Percentiles rank a stretch among this genome's conserved stretches.
phyloP scores from a whole-genome alignment of 2,797 vertebrate species.

The Triplophysa bombifrons region DNA sequence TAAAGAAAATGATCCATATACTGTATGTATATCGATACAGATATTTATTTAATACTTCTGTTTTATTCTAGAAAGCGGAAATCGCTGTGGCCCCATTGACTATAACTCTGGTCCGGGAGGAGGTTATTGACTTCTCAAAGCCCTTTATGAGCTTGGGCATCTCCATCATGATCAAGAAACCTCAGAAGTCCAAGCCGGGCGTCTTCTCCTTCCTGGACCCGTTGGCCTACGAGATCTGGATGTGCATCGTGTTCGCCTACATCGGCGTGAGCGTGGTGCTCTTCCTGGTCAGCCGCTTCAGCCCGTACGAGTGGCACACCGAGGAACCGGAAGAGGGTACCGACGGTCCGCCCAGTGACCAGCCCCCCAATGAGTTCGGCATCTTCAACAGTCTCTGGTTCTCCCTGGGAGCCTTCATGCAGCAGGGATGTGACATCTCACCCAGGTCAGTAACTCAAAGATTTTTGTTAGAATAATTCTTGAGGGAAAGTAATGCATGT shows the following conservation, averaged over 20 bases:
- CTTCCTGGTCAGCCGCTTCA: slow-evolving; percentile 98
- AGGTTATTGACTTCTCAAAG: slow-evolving; percentile 99
- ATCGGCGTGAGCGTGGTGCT: slow-evolving; percentile 99
- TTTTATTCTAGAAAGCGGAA: slow-evolving; percentile 90
- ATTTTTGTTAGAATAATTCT: neutral
- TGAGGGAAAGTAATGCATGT: neutral
- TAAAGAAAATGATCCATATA: neutral
- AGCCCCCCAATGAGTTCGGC: slow-evolving; percentile 98
- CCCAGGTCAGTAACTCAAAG: slow-evolving; percentile 82
- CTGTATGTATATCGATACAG: neutral
- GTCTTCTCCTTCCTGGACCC: slow-evolving; percentile 99
- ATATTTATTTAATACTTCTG: neutral
- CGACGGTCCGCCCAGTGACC: slow-evolving; percentile 91
- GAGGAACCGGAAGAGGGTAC: slow-evolving; percentile 96
- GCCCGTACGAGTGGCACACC: slow-evolving; percentile 98
- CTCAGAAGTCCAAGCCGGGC: slow-evolving; percentile 98
- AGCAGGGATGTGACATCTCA: slow-evolving; percentile 99
- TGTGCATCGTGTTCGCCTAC: slow-evolving; percentile 99
- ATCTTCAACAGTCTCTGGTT: slow-evolving; percentile 99
- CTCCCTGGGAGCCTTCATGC: slow-evolving; percentile 99
- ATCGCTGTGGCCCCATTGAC: slow-evolving; percentile 98
- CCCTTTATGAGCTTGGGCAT: slow-evolving; percentile 99
- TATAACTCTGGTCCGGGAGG: slow-evolving; percentile 97
- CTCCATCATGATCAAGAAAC: slow-evolving; percentile 99
- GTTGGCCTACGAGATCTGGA: slow-evolving; percentile 99